A percentile compares a stretch with the other conserved stretches of the same genome.
Conservation (phyloP, 64 coral and sea anemone genomes). For the Orbicella faveolata region DNA sequence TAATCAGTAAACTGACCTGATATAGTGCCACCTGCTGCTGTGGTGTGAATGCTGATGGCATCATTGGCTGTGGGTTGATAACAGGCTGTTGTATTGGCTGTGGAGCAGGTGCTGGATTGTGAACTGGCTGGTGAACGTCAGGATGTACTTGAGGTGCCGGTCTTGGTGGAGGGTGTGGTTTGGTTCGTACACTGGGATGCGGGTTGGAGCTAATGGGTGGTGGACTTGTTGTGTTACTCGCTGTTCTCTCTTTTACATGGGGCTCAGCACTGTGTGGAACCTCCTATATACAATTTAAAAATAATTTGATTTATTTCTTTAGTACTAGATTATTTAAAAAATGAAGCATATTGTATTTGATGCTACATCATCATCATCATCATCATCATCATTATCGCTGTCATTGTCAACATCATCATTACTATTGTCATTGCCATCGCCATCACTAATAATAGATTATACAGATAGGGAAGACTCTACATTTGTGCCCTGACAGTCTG, state of each 20-base stretch:
- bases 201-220: conserved; percentile 39
- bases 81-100: conserved; percentile 27
- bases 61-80: conserved; percentile 39
- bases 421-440: too few relatives aligned
- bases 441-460: too few relatives aligned
- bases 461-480: too few relatives aligned
- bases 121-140: conserved; percentile 80
- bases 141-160: conserved; percentile 76
- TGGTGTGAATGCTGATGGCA: conserved; percentile 52
- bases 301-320: too few relatives aligned
- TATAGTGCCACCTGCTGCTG: conserved; percentile 82
- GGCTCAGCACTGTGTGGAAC: neutral
- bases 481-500: too few relatives aligned
- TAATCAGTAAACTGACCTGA: conserved; percentile 51
- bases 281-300: neutral
- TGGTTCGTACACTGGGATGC: conserved; percentile 52
- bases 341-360: too few relatives aligned
- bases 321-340: too few relatives aligned
- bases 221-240: conserved; percentile 2
- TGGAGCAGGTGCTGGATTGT: neutral
- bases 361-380: too few relatives aligned
- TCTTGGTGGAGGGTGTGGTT: conserved; percentile 69
- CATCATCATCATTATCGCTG: too few relatives aligned
- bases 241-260: neutral
- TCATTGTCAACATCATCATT: too few relatives aligned